Conservation (phyloP, 2,888 invertebrate genomes). For the Yponomeuta malinellus region DNA sequence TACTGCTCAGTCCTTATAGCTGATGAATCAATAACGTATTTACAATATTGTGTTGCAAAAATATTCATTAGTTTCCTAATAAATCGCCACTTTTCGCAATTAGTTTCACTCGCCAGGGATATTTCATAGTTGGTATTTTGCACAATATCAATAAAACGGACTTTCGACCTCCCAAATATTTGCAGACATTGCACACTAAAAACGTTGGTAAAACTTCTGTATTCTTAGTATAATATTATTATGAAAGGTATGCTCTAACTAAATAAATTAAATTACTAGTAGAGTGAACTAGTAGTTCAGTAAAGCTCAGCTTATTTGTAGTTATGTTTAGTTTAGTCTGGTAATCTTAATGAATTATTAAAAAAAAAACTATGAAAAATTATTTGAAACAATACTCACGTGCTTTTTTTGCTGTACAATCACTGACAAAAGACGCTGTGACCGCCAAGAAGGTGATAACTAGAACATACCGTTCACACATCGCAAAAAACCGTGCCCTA, state of each 20-base stretch:
- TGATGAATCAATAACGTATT: neutral
- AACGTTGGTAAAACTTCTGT: neutral
- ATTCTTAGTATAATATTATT: neutral
- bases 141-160: slow-evolving; percentile 11
- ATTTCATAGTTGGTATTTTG: slow-evolving; percentile 11
- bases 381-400: slow-evolving; percentile 47
- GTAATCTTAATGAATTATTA: neutral
- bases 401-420: slow-evolving; percentile 49
- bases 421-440: slow-evolving; percentile 37
- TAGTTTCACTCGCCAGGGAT: slow-evolving; percentile 2
- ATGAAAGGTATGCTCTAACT: too few relatives aligned
- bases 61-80: slow-evolving; percentile 15
- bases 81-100: slow-evolving; percentile 13
- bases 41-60: slow-evolving; percentile 2
- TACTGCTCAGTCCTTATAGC: neutral
- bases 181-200: neutral
- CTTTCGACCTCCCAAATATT: neutral
- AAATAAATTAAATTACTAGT: too few relatives aligned
- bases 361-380: neutral
- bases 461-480: slow-evolving; percentile 56
- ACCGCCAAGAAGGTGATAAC: slow-evolving; percentile 43
- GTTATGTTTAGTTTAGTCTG: too few relatives aligned
- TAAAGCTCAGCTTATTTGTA: too few relatives aligned
- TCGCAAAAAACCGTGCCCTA: slow-evolving; percentile 27
- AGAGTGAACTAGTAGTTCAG: too few relatives aligned